phyloP scores from a whole-genome alignment of 2,888 invertebrate species.

The Drosophila birchii region DNA sequence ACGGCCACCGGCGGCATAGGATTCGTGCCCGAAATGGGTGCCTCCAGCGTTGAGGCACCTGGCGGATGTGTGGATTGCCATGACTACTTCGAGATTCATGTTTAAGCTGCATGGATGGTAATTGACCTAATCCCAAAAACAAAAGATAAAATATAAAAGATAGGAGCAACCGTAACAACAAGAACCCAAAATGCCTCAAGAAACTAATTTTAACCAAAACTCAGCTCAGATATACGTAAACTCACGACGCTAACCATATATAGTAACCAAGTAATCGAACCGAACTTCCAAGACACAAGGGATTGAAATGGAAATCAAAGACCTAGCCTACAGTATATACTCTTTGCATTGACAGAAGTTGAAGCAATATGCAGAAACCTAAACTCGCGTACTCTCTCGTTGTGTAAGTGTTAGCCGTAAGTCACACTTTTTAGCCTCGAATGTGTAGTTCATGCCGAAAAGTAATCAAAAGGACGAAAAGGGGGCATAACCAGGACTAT shows the following conservation, averaged over 20 bases:
- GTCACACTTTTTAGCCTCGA: conserved; percentile 38
- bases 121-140: conserved; percentile 14
- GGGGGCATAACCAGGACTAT: conserved; percentile 3
- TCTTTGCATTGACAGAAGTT: background rate
- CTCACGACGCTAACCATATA: conserved; percentile 42
- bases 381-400: conserved; percentile 17
- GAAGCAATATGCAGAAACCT: conserved; percentile 1
- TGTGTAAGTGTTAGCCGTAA: conserved; percentile 41
- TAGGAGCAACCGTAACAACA: conserved; percentile 48
- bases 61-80: conserved; percentile 84
- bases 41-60: conserved; percentile 53
- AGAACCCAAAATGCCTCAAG: conserved; percentile 75
- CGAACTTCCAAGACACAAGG: conserved; percentile 60
- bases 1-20: conserved; percentile 59
- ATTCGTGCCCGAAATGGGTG: conserved; percentile 60
- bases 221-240: conserved; percentile 67
- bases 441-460: conserved; percentile 26
- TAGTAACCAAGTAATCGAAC: conserved; percentile 38
- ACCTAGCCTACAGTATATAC: conserved; percentile 40
- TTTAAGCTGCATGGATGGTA: conserved; percentile 83
- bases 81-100: conserved; percentile 87
- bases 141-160: background rate
- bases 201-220: conserved; percentile 61
- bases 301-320: conserved; percentile 71
- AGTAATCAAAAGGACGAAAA: conserved; percentile 25